Conservation (phyloP, 2,888 invertebrate genomes). For the Agrochola lota region DNA sequence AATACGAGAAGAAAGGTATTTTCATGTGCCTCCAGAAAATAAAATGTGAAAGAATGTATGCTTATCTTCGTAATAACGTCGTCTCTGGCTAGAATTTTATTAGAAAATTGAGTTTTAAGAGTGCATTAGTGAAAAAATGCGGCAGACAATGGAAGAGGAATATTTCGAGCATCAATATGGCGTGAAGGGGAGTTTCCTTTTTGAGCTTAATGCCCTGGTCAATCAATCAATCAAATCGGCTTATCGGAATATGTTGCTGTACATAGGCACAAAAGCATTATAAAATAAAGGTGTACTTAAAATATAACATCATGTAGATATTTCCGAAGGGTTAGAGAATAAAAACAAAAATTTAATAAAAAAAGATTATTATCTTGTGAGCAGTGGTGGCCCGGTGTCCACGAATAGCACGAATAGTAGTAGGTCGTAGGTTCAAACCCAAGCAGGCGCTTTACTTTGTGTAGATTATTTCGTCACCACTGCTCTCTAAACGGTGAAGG, state of each 20-base stretch:
- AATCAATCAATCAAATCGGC: constrained; percentile 44
- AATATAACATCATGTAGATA: not conserved
- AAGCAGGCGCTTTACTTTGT: no score
- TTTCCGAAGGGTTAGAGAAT: not conserved
- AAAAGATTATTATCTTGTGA: not conserved
- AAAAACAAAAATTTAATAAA: not conserved
- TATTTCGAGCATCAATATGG: constrained; percentile 21
- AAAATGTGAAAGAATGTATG: constrained; percentile 52
- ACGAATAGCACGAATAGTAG: no score
- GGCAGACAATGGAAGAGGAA: constrained; percentile 26
- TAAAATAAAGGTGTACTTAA: not conserved
- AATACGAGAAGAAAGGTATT: constrained; percentile 62
- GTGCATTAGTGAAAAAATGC: constrained; percentile 28
- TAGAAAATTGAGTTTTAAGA: constrained; percentile 42
- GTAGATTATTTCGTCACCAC: no score
- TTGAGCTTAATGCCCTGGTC: not conserved
- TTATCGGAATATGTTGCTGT: constrained; percentile 22
- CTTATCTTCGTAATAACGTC: constrained; percentile 53
- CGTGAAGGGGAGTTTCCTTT: constrained; percentile 12
- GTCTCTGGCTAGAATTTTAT: constrained; percentile 29
- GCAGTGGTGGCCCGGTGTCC: no score
- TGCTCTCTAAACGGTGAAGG: no score
- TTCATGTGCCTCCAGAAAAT: constrained; percentile 43
- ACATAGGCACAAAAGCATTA: not conserved
- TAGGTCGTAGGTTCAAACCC: no score